Evolutionary conservation across 2,888 invertebrate species (phyloP), one percentile per base, ranked within the genome.

Genomic region (Ctena decussata): DNA sequence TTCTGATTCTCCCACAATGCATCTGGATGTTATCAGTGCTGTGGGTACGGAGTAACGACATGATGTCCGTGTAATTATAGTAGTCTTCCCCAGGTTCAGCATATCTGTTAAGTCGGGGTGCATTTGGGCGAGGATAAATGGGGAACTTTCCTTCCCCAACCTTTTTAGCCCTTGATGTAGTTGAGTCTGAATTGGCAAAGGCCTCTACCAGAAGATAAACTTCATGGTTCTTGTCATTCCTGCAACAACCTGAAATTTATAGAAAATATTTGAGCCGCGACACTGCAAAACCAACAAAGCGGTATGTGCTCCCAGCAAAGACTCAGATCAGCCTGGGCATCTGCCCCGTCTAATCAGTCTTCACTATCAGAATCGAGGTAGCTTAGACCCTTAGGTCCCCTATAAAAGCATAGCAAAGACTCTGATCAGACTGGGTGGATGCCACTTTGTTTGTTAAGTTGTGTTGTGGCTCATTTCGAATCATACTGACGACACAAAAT

Each of bases 141-240:
- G 94, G 94, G 87, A 94, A 93, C 80, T 94, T 95, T 65, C 93
- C 94, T 80, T 95, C 95, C 0, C 94, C 94, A 12, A 92, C 92
- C 79, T 94, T 94, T 76, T 91, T 90, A 6, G 92, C 92, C 75
- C 83, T 86, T 53, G 90, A 92, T n/a, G 87, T 77, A 18, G 85
- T 75, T 39, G 89, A 84, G 46, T 86, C 87, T 30, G 93, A 89
- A n/a, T 90, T 74, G 1, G 90, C 89, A 86, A 91, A 94, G 12
- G 94, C 94, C 77, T 95, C 94, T 37, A 94, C 91, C 15, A 94
- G 89, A 41, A 95, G 84, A 78, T 92, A 93, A 6, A 95, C 94
- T 85, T 95, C 94, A 86, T 94, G 93, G 81, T 91, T 93, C 77
- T 92, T 93, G 87, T 95, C 94, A 91, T 94, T 94, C 86, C 93